Base-by-base conservation (phyloP, 2,888 invertebrate genomes). In the Cosmia pyralina region DNA sequence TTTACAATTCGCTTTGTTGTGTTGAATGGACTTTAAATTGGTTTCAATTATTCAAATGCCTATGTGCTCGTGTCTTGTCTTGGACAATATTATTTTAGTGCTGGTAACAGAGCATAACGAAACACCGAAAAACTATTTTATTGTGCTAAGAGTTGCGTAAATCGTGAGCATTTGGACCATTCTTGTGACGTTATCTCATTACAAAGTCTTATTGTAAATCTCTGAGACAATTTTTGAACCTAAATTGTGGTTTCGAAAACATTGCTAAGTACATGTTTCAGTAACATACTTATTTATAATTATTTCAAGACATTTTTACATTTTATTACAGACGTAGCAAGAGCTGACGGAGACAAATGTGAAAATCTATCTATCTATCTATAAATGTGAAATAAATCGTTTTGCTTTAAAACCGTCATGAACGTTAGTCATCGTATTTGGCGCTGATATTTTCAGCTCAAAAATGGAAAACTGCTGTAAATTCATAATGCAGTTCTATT, bases 101-200 rank as follows among this genome's bases (percentile, higher is more conserved):
- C 22, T 38, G 55, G 74, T 80, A 82, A 76, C 83, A 77, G 85
- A 85, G 74, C 83, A 70, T 83, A 73, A 44, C 75, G 65, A 76
- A 74, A 44, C 17, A 22, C 34, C 58, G 22, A 76, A 72, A 79
- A 60, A 67, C 28, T 22, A 50, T 81, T 76, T 84, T 67, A 65
- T 82, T 75, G 75, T 67, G 41, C 62, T 57, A 68, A 53, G 44
- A 73, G n/a, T 83, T 82, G 73, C 73, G 67, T 69, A 69, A 82
- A 55, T 57, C 7, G 59, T 62, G 59, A 75, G 57, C 84, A 73
- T 81, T 81, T 64, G 50, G 28, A 65, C 19, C 62, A 75, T 71
- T 84, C n/a, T 78, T 62, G 55, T 75, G 71, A 67, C 38, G 58
- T 78, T 78, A 72, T 69, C 53, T 38, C 58, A 70, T 78, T 69